Conservation (phyloP, 1,140 invertebrate genomes). For the Drosophila parvula region DNA sequence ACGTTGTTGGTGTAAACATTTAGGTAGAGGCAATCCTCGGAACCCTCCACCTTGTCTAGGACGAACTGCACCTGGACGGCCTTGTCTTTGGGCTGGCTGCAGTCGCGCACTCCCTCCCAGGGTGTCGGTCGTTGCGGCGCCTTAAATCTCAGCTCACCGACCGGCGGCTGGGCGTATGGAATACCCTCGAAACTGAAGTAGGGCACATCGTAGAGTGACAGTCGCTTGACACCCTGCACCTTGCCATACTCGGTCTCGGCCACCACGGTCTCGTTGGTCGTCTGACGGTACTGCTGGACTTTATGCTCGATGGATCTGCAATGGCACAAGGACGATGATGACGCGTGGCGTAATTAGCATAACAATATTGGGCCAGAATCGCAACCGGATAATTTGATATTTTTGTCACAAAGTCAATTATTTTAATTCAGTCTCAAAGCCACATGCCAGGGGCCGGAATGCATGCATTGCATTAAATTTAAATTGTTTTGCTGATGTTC, state of each 20-base stretch:
- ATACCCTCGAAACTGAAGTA: conserved; percentile 85
- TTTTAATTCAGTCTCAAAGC: conserved; percentile 65
- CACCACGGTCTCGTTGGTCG: conserved; percentile 73
- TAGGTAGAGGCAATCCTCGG: conserved; percentile 89
- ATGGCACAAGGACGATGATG: conserved; percentile 19
- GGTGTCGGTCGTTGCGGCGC: conserved; percentile 84
- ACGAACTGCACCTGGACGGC: conserved; percentile 80
- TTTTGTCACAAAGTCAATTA: conserved; percentile 61
- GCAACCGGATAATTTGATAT: conserved; percentile 49
- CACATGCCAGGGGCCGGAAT: conserved; percentile 42
- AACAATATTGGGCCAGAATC: conserved; percentile 28
- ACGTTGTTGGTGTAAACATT: conserved; percentile 88
- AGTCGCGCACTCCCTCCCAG: conserved; percentile 73
- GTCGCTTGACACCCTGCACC: conserved; percentile 69
- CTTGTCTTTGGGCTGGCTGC: conserved; percentile 80
- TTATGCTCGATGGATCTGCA: conserved; percentile 78
- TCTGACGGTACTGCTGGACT: conserved; percentile 71
- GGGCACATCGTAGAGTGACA: conserved; percentile 67
- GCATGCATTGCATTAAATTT: conserved; percentile 64
- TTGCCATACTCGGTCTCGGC: conserved; percentile 75
- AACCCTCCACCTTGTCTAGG: conserved; percentile 78
- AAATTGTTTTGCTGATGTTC: conserved; percentile 69
- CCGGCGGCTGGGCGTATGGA: conserved; percentile 86
- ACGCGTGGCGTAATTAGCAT: conserved; percentile 49
- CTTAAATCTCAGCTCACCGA: conserved; percentile 85